Evolutionary conservation across 2,797 vertebrate genomes (phyloP).

Genomic region (Sylvilagus floridanus): DNA sequence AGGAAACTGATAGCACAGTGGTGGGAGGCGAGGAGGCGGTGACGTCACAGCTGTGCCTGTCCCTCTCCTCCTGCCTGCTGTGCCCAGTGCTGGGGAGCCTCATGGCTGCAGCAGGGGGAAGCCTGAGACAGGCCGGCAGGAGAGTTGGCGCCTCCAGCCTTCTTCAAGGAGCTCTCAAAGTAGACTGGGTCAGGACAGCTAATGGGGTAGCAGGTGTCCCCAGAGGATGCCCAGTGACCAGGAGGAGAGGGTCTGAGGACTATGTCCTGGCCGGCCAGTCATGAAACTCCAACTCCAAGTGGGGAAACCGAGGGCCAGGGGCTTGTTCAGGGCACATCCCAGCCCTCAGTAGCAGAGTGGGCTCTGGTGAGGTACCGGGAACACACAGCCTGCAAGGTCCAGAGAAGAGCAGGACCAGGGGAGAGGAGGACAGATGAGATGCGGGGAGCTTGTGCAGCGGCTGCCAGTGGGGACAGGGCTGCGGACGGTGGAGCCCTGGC

Average conservation of each 20-base stretch:
- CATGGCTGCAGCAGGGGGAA: neutral
- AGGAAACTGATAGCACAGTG: neutral
- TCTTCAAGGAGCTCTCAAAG: neutral
- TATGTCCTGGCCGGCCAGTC: neutral
- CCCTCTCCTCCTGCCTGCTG: too few species aligned
- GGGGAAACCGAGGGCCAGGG: neutral
- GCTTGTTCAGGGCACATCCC: neutral
- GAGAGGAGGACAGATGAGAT: neutral
- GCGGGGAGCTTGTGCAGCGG: rapidly evolving
- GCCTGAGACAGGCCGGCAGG: neutral
- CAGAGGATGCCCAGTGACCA: neutral
- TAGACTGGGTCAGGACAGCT: too few species aligned
- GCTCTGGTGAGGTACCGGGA: neutral
- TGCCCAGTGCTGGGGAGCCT: neutral
- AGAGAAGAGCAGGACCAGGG: neutral
- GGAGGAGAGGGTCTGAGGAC: neutral
- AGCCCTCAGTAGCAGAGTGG: neutral
- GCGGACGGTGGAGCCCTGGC: neutral
- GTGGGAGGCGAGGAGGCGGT: neutral
- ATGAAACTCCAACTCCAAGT: neutral
- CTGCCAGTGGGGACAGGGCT: neutral
- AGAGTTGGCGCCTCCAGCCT: neutral
- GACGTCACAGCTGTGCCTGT: rapidly evolving
- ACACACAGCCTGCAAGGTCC: neutral
- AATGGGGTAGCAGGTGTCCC: too few species aligned